A percentile compares a stretch with the other conserved stretches of the same genome.
Evolutionary conservation across 2,888 invertebrate genomes (phyloP).

Genomic region (Zhengitettix transpicula): DNA sequence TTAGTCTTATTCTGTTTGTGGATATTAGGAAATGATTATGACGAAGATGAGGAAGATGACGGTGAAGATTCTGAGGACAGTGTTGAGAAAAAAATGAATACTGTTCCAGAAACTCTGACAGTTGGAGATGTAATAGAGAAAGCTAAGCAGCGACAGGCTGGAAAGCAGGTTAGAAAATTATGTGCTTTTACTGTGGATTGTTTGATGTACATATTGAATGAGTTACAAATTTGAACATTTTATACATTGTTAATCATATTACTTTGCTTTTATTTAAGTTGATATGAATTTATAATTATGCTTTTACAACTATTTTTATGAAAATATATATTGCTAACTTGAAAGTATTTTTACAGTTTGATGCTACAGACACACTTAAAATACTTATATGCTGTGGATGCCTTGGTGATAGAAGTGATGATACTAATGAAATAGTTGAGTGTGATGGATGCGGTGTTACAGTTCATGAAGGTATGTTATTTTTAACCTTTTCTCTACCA

Average conservation of each 20-base stretch:
- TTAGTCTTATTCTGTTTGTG: neutral
- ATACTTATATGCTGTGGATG: constrained; percentile 84
- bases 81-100: constrained; percentile 6
- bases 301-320: too few relatives aligned
- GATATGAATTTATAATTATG: too few relatives aligned
- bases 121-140: constrained; percentile 31
- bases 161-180: neutral
- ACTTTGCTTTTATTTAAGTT: too few relatives aligned
- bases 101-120: constrained; percentile 7
- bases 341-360: constrained; percentile 1
- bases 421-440: constrained; percentile 89
- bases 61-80: constrained; percentile 10
- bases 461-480: constrained; percentile 70
- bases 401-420: constrained; percentile 81
- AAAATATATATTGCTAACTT: too few relatives aligned
- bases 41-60: constrained; percentile 10
- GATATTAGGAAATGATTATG: constrained; percentile 6
- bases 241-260: neutral
- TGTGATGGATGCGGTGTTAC: constrained; percentile 94
- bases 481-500: neutral
- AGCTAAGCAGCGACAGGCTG: constrained; percentile 28
- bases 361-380: constrained; percentile 35
- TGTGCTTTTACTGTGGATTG: too few relatives aligned
- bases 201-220: neutral
- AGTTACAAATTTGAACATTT: neutral